A percentile compares a stretch with the other conserved stretches of the same genome.
Conservation (phyloP, 2,113 vertebrate genomes). For the Spea multiplicata region DNA sequence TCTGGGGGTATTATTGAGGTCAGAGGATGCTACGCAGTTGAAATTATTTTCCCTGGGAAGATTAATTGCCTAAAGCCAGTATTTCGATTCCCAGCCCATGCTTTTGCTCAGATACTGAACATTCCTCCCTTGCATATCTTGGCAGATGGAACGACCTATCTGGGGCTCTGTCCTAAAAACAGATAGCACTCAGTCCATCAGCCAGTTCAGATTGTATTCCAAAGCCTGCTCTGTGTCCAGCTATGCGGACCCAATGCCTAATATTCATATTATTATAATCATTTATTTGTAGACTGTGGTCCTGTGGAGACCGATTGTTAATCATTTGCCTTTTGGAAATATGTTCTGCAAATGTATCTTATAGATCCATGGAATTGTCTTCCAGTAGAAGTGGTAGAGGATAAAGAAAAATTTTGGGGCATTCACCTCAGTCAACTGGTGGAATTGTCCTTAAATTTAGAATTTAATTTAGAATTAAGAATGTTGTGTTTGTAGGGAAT, state of each 20-base stretch:
- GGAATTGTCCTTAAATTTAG: too few relatives aligned
- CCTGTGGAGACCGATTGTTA: too few relatives aligned
- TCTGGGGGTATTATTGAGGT: background rate
- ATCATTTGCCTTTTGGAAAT: too few relatives aligned
- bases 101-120: conserved; percentile 21
- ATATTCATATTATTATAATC: too few relatives aligned
- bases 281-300: too few relatives aligned
- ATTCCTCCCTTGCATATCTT: conserved; percentile 32
- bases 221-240: background rate
- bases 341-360: background rate
- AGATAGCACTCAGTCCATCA: conserved; percentile 24
- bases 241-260: background rate
- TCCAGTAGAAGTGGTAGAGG: background rate
- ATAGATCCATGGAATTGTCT: background rate
- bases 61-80: conserved; percentile 29
- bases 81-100: conserved; percentile 36
- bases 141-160: conserved; percentile 30
- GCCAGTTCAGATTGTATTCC: conserved; percentile 29
- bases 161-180: conserved; percentile 30
- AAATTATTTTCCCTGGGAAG: conserved; percentile 22
- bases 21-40: background rate
- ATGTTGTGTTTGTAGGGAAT: too few relatives aligned
- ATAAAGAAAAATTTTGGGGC: background rate
- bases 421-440: too few relatives aligned
- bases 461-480: too few relatives aligned